Evolutionary conservation across 2,888 invertebrate species (phyloP).

Genomic region (Drosophila borealis): DNA sequence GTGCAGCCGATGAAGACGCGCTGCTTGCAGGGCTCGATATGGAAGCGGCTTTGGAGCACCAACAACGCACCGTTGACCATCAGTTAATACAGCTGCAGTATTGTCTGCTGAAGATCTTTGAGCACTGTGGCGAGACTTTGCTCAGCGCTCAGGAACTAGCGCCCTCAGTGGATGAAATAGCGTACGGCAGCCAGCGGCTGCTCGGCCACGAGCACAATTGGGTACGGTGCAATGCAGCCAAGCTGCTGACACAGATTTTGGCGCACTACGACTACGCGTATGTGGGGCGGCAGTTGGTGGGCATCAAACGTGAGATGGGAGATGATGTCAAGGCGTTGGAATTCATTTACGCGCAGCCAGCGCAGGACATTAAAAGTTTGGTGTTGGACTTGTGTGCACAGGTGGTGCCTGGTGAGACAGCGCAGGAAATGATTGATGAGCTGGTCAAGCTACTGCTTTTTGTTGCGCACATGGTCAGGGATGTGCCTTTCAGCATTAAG

Average conservation of each 20-base stretch:
- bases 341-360: slow-evolving; percentile 88
- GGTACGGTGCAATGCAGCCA: slow-evolving; percentile 92
- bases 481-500: slow-evolving; percentile 83
- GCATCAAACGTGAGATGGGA: slow-evolving; percentile 53
- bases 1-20: slow-evolving; percentile 22
- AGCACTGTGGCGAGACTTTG: slow-evolving; percentile 87
- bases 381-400: slow-evolving; percentile 91
- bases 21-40: slow-evolving; percentile 45
- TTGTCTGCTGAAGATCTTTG: slow-evolving; percentile 89
- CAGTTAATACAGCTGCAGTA: slow-evolving; percentile 91
- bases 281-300: slow-evolving; percentile 86
- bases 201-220: slow-evolving; percentile 93
- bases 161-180: slow-evolving; percentile 86
- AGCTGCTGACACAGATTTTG: slow-evolving; percentile 91
- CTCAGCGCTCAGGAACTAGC: slow-evolving; percentile 80
- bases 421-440: slow-evolving; percentile 91
- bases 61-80: slow-evolving; percentile 89
- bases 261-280: slow-evolving; percentile 87
- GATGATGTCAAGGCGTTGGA: slow-evolving; percentile 80
- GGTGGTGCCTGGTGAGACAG: slow-evolving; percentile 88
- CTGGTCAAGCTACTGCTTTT: slow-evolving; percentile 89
- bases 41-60: slow-evolving; percentile 85
- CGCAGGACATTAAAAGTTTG: slow-evolving; percentile 88
- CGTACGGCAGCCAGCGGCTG: slow-evolving; percentile 89
- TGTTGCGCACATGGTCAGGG: slow-evolving; percentile 88